Base-by-base conservation (phyloP, 2,888 invertebrate species). In the Hemistola chrysoprasaria region DNA sequence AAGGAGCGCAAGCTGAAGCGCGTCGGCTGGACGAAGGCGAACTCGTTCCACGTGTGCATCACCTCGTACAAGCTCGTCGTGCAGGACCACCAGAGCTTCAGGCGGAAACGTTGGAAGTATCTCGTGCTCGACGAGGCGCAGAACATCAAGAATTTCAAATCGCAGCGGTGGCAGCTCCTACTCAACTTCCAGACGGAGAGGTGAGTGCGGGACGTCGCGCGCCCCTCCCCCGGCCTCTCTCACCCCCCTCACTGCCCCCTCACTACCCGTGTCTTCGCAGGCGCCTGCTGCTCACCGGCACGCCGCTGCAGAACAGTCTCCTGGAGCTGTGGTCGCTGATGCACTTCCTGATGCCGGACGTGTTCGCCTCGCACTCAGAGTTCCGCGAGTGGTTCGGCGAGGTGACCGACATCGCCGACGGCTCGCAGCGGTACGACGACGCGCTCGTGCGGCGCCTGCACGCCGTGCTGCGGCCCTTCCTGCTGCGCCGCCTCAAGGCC, bases 351-450 rank as follows among this genome's bases (percentile, higher is more conserved):
- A 98, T 98, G 98, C 98, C 98, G 26, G 94, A 95, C 78, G 96
- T 98, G 57, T 98, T 98, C 90, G 96, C 97, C 59, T 97, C 97
- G 32, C 97, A 99, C 88, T 92, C 95, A 36, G 98, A 98, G 84
- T 98, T 97, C 78, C 97, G 98, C 78, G 98, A 98, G 85, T 99
- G 99, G 99, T 99, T 99, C 90, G 96, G 97, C 42, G 98, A 98
- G 26, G 95, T 99, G 51, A 96, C 97, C 41, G 78, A 70, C 64
- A 71, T 75, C 59, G 84, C 79, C 32, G 82, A 65, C 44, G 69
- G 69, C 59, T 59, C 67, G 50, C 57, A 60, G 58, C 62, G 73
- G 23, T 59, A 65, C 65, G 66, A 72, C 66, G 83, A 78, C 53
- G 77, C 72, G 62, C 76, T 74, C 16, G 70, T 78, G 66, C 73